These are phyloP conservation scores for Ursus arctos DNA, from an alignment of 2,113 vertebrate species.

Conservation along the genomic window DNA sequence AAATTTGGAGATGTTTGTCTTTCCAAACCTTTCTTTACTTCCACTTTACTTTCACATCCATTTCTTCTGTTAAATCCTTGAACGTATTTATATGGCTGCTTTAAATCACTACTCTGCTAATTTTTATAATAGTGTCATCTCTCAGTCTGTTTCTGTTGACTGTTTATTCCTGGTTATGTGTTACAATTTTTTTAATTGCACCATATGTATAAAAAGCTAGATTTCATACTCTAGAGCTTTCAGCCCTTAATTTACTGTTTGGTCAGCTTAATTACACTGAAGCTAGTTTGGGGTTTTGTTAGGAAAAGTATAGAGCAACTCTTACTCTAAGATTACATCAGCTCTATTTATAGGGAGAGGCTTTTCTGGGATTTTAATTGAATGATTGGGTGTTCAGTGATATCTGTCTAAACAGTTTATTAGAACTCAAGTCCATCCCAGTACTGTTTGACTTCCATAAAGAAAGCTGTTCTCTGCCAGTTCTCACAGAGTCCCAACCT, in stretches of 20 bases:
- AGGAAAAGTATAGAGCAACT: background rate
- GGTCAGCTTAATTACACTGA: background rate
- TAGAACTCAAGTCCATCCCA: background rate
- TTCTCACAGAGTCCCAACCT: background rate
- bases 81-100: background rate
- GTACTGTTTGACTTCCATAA: background rate
- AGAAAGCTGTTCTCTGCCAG: background rate
- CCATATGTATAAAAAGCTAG: background rate
- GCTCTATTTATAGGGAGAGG: background rate
- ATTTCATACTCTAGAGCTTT: slow-evolving; percentile 2
- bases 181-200: background rate
- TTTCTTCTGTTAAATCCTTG: slow-evolving; percentile 4
- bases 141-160: background rate
- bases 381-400: background rate
- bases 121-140: background rate
- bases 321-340: background rate
- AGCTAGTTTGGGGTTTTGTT: background rate
- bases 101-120: background rate
- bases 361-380: background rate
- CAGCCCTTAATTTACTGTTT: background rate
- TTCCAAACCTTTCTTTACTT: background rate
- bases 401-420: background rate
- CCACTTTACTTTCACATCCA: background rate
- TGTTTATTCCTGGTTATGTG: background rate
- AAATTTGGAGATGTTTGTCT: background rate